Base-by-base conservation (phyloP, 2,797 vertebrate species). In the Sebastolobus alascanus region DNA sequence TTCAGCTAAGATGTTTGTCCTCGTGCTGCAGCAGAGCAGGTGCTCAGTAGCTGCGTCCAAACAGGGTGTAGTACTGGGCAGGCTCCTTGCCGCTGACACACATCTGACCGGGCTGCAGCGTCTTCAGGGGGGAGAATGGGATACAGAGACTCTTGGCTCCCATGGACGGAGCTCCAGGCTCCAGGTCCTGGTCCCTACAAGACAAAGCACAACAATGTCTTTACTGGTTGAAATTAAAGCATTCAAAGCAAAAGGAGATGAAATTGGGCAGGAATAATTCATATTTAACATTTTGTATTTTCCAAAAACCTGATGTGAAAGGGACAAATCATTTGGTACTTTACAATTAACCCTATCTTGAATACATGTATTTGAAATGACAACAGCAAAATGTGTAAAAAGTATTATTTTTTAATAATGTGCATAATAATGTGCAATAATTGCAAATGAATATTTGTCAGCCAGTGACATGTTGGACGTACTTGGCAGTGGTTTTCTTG, bases 91-190 rank as follows among this genome's bases (percentile, higher is more conserved):
- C 94, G 0, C 97, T 97, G 84, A 99, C 79, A 2, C 98, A 99
- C 91, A 90, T 93, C 85, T 97, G 94, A 65, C 97, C 97, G 0
- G 90, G 80, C 73, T 97, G 95, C 80, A 99, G 96, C 27, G 92
- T 93, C 86, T 94, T 74, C 55, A 99, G 96, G 12, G 99, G 98
- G 6, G 96, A 91, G 93, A 99, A 99, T 77, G 98, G 98, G 91
- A 99, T 99, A 82, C 99, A 99, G 38, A 99, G 96, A 84, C 98
- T 98, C 93, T 99, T 99, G 20, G 98, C 98, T 83, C 99, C 99
- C 98, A 99, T 99, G 66, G 98, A 99, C 0, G 99, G 98, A 43
- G 98, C 98, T 6, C 99, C 98, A 56, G 98, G 97, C 86, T 99
- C 98, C 78, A 98, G 94, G 88, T 99, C 99, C 94, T 99, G 97